These are phyloP conservation scores for Tholera decimalis DNA, from an alignment of 2,888 invertebrate species.

Conservation along the genomic window DNA sequence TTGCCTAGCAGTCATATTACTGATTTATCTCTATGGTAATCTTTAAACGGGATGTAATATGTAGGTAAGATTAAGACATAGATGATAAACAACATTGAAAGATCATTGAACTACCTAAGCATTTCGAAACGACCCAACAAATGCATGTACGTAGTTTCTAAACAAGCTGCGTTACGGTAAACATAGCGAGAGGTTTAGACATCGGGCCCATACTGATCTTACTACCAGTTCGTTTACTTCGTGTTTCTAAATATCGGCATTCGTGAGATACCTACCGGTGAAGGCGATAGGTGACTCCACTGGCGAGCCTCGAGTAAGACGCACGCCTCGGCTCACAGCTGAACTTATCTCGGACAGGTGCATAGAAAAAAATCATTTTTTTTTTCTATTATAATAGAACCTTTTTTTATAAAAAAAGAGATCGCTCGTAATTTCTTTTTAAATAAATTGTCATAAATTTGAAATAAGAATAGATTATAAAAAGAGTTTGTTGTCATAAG, in stretches of 20 bases:
- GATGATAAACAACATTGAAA: conserved; percentile 64
- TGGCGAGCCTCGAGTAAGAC: conserved; percentile 80
- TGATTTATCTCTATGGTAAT: conserved; percentile 46
- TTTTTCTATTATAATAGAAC: conserved; percentile 25
- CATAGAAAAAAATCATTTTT: conserved; percentile 55
- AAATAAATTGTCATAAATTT: neutral
- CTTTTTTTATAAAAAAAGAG: conserved; percentile 6
- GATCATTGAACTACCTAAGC: conserved; percentile 64
- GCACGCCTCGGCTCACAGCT: conserved; percentile 79
- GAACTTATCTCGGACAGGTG: conserved; percentile 74
- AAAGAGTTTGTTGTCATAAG: conserved; percentile 17
- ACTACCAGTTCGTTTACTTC: conserved; percentile 76
- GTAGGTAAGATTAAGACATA: conserved; percentile 59
- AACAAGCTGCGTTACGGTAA: conserved; percentile 67
- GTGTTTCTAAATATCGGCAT: conserved; percentile 84
- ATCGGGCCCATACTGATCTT: conserved; percentile 79
- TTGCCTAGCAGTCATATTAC: conserved; percentile 34
- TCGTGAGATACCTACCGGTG: conserved; percentile 77
- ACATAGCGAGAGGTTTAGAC: conserved; percentile 77
- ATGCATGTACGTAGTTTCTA: conserved; percentile 61
- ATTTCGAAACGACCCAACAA: conserved; percentile 65
- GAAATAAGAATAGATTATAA: conserved; percentile 11
- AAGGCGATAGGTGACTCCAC: conserved; percentile 81
- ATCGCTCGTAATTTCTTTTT: neutral
- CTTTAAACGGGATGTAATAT: conserved; percentile 45